Percentiles rank a stretch among this genome's conserved stretches.
Conservation (phyloP, 1,140 invertebrate species). For the Chelonus insularis region DNA sequence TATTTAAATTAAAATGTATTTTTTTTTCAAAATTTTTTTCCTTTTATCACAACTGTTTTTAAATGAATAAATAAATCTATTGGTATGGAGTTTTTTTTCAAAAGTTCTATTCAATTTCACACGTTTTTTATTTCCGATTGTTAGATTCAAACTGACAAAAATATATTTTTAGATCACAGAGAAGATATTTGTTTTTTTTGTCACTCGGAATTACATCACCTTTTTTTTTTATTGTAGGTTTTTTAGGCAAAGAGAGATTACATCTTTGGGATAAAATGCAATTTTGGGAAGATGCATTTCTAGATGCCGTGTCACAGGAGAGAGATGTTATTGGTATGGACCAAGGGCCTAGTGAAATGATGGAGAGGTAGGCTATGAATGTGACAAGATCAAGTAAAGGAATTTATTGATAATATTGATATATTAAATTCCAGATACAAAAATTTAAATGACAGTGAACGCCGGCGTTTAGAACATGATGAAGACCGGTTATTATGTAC, state of each 20-base stretch:
- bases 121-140: too few species aligned
- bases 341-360: conserved; percentile 98
- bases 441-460: conserved; percentile 88
- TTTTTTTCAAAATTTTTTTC: too few species aligned
- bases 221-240: too few species aligned
- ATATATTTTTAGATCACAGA: too few species aligned
- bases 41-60: too few species aligned
- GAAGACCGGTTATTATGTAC: conserved; percentile 95
- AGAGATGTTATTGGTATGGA: conserved; percentile 99
- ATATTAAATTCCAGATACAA: conserved; percentile 74
- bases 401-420: background rate
- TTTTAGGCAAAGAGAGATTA: conserved; percentile 74
- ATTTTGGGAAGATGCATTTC: conserved; percentile 99
- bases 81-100: too few species aligned
- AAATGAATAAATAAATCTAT: too few species aligned
- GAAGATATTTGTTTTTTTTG: too few species aligned
- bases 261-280: conserved; percentile 99
- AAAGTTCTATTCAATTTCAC: too few species aligned
- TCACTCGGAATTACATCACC: too few species aligned
- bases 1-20: too few species aligned
- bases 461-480: conserved; percentile 95
- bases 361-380: conserved; percentile 77
- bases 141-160: too few species aligned
- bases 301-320: conserved; percentile 98
- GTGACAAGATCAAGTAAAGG: background rate